Conservation (phyloP, 1,140 invertebrate species). For the Drosophila subobscura region DNA sequence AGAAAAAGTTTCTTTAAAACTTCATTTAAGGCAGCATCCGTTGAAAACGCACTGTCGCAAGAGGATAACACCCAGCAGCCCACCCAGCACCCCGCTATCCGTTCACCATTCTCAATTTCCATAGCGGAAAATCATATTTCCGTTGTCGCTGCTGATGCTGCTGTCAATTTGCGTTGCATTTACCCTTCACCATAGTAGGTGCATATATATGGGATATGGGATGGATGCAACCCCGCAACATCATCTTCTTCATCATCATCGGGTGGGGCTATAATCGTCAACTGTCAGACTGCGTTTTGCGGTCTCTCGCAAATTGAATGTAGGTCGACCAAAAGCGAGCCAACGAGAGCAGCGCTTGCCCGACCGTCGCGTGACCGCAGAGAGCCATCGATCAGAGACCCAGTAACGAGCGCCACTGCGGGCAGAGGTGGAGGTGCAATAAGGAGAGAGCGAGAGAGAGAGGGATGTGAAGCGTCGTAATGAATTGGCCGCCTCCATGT, state of each 20-base stretch:
- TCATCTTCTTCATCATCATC: constrained; percentile 28
- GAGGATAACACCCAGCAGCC: too few species aligned
- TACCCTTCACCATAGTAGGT: constrained; percentile 26
- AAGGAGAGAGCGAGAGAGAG: neutral
- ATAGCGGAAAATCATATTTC: constrained; percentile 60
- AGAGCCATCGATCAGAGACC: constrained; percentile 74
- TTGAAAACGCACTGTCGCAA: too few species aligned
- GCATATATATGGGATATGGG: constrained; percentile 17
- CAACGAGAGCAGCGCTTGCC: constrained; percentile 19
- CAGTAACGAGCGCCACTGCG: neutral
- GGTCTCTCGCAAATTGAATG: constrained; percentile 77
- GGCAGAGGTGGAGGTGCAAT: neutral
- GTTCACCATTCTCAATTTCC: neutral
- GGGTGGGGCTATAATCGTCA: constrained; percentile 59
- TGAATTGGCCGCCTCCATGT: constrained; percentile 71
- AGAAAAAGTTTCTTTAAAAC: too few species aligned
- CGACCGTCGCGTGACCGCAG: constrained; percentile 72
- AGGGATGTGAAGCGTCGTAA: constrained; percentile 39
- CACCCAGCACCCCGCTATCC: too few species aligned
- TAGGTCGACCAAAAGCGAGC: constrained; percentile 54
- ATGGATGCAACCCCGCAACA: constrained; percentile 13
- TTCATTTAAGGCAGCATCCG: too few species aligned
- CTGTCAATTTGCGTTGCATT: constrained; percentile 18
- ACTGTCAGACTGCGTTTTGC: constrained; percentile 76
- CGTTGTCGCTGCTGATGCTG: constrained; percentile 44